Conservation (phyloP, 1,140 invertebrate genomes). For the Rhysida immarginata region DNA sequence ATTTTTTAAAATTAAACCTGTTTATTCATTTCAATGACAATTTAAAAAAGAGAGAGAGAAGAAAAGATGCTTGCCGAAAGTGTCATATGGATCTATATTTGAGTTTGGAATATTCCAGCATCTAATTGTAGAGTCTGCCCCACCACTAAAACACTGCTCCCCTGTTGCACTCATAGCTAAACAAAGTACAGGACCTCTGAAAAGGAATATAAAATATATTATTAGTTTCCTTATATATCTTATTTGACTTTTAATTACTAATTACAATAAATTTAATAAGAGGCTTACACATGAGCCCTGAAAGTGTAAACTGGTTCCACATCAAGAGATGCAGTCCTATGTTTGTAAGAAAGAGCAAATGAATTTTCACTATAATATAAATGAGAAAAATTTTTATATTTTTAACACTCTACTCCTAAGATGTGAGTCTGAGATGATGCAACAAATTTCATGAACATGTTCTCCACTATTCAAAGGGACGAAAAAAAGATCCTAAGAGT, state of each 20-base stretch:
- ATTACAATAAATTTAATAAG: background rate
- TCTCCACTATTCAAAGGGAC: too few species aligned
- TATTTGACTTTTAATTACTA: background rate
- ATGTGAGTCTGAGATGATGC: too few species aligned
- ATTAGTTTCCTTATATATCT: background rate
- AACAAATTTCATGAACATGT: too few species aligned
- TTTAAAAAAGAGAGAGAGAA: too few species aligned
- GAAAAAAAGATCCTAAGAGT: too few species aligned
- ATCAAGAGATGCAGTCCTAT: constrained; percentile 73
- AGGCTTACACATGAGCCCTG: constrained; percentile 55
- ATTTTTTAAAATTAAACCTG: too few species aligned
- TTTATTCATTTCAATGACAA: too few species aligned
- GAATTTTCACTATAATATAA: too few species aligned
- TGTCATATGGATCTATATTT: constrained; percentile 93
- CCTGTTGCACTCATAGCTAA: constrained; percentile 80
- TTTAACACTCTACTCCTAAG: too few species aligned
- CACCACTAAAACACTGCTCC: constrained; percentile 87
- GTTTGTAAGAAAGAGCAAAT: constrained; percentile 19
- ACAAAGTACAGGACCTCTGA: constrained; percentile 69
- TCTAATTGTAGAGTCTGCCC: constrained; percentile 80
- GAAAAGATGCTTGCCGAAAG: constrained; percentile 69
- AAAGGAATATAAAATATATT: background rate
- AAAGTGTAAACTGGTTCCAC: constrained; percentile 98
- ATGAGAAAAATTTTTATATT: too few species aligned
- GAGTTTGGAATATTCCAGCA: constrained; percentile 91